Evolutionary conservation across 64 coral and sea anemone genomes (phyloP).

Genomic region (Anthopleura sola): DNA sequence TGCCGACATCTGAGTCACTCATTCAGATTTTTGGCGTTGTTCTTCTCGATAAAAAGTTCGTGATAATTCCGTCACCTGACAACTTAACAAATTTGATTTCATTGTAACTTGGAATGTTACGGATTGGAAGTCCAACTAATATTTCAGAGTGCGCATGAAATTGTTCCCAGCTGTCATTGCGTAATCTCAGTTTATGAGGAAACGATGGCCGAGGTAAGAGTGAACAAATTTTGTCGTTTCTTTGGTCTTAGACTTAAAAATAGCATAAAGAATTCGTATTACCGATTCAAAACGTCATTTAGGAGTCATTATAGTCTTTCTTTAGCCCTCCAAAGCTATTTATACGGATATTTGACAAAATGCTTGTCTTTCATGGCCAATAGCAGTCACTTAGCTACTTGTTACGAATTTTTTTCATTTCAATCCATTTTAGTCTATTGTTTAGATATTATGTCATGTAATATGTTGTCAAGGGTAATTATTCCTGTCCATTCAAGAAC

Average conservation of each 20-base stretch:
- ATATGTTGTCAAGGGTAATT: not conserved
- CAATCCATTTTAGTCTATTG: not conserved
- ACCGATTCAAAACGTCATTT: not conserved
- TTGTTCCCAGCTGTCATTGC: not conserved
- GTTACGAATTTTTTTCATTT: not conserved
- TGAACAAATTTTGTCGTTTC: not conserved
- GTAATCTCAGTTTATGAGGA: not conserved
- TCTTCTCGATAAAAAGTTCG: not conserved
- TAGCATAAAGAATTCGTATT: not conserved
- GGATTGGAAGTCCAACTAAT: not conserved
- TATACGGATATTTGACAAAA: not conserved
- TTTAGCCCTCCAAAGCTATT: not conserved
- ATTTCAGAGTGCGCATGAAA: not conserved
- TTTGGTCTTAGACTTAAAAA: not conserved
- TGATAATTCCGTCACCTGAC: not conserved
- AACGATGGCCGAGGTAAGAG: not conserved
- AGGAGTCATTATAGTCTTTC: not conserved
- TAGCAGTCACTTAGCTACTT: not conserved
- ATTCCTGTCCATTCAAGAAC: not conserved
- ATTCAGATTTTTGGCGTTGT: no score
- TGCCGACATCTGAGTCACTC: no score
- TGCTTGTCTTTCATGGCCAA: not conserved
- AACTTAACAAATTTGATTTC: not conserved
- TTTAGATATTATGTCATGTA: slow-evolving; percentile 4
- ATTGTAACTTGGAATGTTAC: not conserved